These are phyloP conservation scores for Coryphaenoides rupestris DNA, from an alignment of 2,113 vertebrate species.

Conservation along the genomic window DNA sequence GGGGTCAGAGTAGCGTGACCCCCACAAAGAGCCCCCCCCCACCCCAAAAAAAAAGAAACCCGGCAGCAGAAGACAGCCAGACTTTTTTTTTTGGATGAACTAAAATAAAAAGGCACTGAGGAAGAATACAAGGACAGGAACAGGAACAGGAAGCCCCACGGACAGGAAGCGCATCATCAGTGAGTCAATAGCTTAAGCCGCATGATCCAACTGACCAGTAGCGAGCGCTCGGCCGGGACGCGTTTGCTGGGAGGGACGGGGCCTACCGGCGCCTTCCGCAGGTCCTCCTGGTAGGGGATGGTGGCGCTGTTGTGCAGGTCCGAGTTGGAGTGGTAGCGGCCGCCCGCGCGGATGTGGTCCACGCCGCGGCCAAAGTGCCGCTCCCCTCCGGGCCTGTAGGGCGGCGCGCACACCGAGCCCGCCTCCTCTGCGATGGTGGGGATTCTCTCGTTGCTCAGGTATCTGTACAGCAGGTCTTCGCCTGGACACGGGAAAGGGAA, in stretches of 20 bases:
- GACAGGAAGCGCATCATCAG: constrained; percentile 76
- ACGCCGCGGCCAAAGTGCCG: constrained; percentile 78
- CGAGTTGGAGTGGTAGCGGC: constrained; percentile 78
- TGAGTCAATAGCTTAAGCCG: constrained; percentile 93
- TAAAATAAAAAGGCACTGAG: constrained; percentile 64
- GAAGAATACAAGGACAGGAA: constrained; percentile 57
- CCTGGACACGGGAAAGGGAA: constrained; percentile 60
- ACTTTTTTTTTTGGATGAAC: constrained; percentile 32
- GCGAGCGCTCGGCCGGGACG: constrained; percentile 79
- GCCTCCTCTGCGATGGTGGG: constrained; percentile 87
- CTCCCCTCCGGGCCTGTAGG: constrained; percentile 73
- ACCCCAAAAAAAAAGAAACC: neutral
- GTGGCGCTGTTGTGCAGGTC: constrained; percentile 90
- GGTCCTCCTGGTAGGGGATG: constrained; percentile 87
- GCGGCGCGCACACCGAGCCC: constrained; percentile 42
- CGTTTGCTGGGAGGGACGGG: constrained; percentile 63
- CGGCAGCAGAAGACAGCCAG: constrained; percentile 40
- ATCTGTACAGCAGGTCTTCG: constrained; percentile 85
- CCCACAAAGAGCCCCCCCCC: constrained; percentile 44
- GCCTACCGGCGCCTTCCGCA: constrained; percentile 71
- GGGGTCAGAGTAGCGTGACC: constrained; percentile 52
- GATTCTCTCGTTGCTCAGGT: constrained; percentile 92
- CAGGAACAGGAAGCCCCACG: constrained; percentile 47
- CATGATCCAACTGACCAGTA: constrained; percentile 90
- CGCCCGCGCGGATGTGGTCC: constrained; percentile 84